Evolutionary conservation across 2,797 vertebrate genomes (phyloP).

Genomic region (Hemibagrus guttatus): DNA sequence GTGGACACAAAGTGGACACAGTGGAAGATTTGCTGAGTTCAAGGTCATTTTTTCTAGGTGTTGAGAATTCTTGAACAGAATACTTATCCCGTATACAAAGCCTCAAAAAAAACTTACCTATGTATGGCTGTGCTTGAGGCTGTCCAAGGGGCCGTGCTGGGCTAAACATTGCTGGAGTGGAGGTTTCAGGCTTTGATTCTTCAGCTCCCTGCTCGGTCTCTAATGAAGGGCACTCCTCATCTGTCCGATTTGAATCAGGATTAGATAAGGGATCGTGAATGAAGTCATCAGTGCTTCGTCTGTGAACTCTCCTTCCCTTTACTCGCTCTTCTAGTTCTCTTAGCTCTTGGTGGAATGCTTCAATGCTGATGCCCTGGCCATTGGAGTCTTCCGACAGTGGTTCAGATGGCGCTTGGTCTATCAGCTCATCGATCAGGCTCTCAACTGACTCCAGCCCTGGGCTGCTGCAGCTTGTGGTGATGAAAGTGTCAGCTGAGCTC

Average conservation of each 20-base stretch:
- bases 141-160: slow-evolving; percentile 79
- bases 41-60: not conserved
- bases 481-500: slow-evolving; percentile 56
- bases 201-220: slow-evolving; percentile 62
- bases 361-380: slow-evolving; percentile 80
- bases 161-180: slow-evolving; percentile 73
- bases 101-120: slow-evolving; percentile 75
- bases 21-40: not conserved
- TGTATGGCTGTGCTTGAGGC: slow-evolving; percentile 85
- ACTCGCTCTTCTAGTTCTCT: slow-evolving; percentile 81
- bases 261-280: slow-evolving; percentile 51
- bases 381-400: slow-evolving; percentile 69
- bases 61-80: not conserved
- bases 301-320: slow-evolving; percentile 61
- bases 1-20: slow-evolving; percentile 54
- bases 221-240: slow-evolving; percentile 73
- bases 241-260: slow-evolving; percentile 52
- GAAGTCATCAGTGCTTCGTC: slow-evolving; percentile 49
- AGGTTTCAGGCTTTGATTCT: slow-evolving; percentile 61
- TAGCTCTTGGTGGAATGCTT: slow-evolving; percentile 88
- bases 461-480: slow-evolving; percentile 7
- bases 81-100: not conserved
- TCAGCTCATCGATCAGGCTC: slow-evolving; percentile 80
- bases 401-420: slow-evolving; percentile 73
- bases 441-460: slow-evolving; percentile 75